Base-by-base conservation (phyloP, 1,140 invertebrate species). In the Telenomus remus region DNA sequence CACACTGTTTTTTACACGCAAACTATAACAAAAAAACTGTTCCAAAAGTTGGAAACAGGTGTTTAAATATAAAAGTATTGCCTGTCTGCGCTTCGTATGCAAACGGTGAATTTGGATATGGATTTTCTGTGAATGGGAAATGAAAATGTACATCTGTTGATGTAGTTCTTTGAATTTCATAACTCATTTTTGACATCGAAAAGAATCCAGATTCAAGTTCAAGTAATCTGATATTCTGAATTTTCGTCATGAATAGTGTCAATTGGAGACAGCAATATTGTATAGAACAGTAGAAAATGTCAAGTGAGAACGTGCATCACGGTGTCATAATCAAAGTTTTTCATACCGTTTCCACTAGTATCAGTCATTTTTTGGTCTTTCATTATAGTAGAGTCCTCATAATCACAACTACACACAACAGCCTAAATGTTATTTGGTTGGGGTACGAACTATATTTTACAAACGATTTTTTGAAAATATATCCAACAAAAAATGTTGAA, bases 261-360 rank as follows among this genome's bases (percentile, higher is more conserved):
- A 74, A 74, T 74, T 68, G 71, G 33, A 34, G 51, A 68, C 51
- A 74, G 63, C 71, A 74, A 74, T 74, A 68, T 74, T 19, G 55
- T n/a, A n/a, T n/a, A n/a, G n/a, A n/a, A n/a, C n/a, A n/a, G n/a
- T 74, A 74, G 57, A 16, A 16, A 51, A 56, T 63, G 50, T 63
- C 56, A 68, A 63, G 56, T 34, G n/a, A 13, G 8, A 61, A 50
- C 16, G 15, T 65, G 61, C 70, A 73, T 65, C 56, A 70, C 39
- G 51, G 37, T 61, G 63, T 57, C 27, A 61, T 57, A 61, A 48
- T 74, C 27, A 55, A 66, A 66, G 49, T 13, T 60, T 55, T 65
- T 53, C 14, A 53, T 48, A 51, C 19, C 7, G 7, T 48, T 48
- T 48, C n/a, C 19, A 14, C 13, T 46, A 11, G 19, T 27, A 27